Conservation (phyloP, 2,888 invertebrate genomes). For the Epiblema foenella region DNA sequence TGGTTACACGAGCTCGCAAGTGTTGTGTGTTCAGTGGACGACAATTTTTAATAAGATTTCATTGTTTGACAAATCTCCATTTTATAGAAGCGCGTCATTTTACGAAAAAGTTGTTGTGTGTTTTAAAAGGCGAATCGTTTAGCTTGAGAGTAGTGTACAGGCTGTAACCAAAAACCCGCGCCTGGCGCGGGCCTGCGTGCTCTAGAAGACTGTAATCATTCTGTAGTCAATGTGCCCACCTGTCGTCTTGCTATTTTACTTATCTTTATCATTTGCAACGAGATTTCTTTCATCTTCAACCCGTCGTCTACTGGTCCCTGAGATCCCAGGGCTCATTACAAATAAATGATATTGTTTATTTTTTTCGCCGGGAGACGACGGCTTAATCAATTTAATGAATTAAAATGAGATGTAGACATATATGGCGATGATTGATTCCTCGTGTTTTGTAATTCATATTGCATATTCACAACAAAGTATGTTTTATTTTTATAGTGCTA, state of each 20-base stretch:
- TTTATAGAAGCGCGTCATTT: neutral
- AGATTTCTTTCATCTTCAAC: slow-evolving; percentile 45
- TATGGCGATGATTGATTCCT: slow-evolving; percentile 6
- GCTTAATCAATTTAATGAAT: slow-evolving; percentile 7
- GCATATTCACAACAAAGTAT: slow-evolving; percentile 21
- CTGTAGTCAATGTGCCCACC: slow-evolving; percentile 81
- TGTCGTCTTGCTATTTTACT: slow-evolving; percentile 67
- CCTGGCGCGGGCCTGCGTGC: slow-evolving; percentile 54
- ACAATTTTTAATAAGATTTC: neutral
- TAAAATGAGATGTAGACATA: neutral
- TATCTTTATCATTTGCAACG: slow-evolving; percentile 57
- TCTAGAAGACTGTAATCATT: slow-evolving; percentile 62
- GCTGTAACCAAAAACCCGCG: slow-evolving; percentile 54
- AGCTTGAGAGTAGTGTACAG: slow-evolving; percentile 47
- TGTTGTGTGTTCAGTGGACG: neutral
- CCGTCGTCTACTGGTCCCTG: no score
- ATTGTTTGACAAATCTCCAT: neutral
- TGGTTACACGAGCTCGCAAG: neutral
- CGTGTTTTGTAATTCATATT: slow-evolving; percentile 9
- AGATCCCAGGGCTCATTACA: no score
- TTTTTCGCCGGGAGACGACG: no score
- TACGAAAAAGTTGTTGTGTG: neutral
- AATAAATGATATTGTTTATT: no score
- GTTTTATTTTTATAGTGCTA: slow-evolving; percentile 35
- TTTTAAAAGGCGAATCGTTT: neutral